Percentiles rank a stretch among this genome's conserved stretches.
Conservation (phyloP, 1,140 invertebrate genomes). For the Melanaphis sacchari region DNA sequence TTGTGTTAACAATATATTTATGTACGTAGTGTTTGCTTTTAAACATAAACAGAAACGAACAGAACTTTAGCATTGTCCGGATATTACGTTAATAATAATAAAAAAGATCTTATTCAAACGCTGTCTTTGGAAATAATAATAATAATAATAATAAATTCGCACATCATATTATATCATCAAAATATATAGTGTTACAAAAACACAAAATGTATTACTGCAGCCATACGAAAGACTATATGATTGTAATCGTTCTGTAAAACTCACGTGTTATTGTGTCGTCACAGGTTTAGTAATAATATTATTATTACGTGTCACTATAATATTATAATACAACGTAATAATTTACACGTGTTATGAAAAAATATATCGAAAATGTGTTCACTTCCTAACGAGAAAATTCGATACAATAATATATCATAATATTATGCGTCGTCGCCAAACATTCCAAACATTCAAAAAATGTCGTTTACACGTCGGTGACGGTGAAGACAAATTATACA, state of each 20-base stretch:
- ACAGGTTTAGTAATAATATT: not conserved
- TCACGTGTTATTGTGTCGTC: not conserved
- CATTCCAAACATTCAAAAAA: slow-evolving; percentile 11
- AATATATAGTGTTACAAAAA: not conserved
- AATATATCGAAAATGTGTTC: not conserved
- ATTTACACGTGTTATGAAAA: not conserved
- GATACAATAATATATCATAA: not conserved
- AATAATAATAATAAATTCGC: not conserved
- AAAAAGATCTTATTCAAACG: not conserved
- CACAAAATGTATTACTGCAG: not conserved
- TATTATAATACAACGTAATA: not conserved
- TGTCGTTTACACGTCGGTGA: not conserved
- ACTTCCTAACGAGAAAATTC: not conserved
- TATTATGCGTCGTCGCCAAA: not conserved
- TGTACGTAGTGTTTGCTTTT: not conserved
- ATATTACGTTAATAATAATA: not conserved
- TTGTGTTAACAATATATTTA: not conserved
- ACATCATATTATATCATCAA: not conserved
- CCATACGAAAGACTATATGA: not conserved
- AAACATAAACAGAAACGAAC: not conserved
- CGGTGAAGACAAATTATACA: not conserved
- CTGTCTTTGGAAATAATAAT: not conserved
- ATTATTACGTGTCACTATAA: not conserved
- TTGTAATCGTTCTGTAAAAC: not conserved
- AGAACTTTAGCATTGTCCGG: not conserved